Base-by-base conservation (phyloP, 1,140 invertebrate species). In the Cyphomyrmex costatus region DNA sequence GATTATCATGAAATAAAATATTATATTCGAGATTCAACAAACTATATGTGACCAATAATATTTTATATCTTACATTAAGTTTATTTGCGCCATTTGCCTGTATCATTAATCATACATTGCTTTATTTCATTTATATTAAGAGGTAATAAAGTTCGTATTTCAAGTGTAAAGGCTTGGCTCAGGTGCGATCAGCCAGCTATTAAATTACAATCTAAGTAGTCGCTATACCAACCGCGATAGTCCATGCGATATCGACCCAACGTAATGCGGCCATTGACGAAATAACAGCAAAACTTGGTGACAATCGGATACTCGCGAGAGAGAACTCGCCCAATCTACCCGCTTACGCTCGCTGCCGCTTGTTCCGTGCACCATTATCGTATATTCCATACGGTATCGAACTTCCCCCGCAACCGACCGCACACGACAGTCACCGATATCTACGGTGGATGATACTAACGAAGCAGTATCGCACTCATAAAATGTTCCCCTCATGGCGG, bases 271-370 rank as follows among this genome's bases (percentile, higher is more conserved):
- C 79, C 79, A 60, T 83, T 83, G 53, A 74, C 79, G 42, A 83
- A 83, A 83, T 74, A 74, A 73, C 68, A 83, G 68, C 77, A 82
- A 87, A 87, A 87, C 87, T 87, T 60, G 85, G 60, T 88, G 87
- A 87, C 85, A 83, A 87, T 87, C 87, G 71, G 42, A 70, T 66
- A 76, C 66, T 56, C 56, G n/a, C 85, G 27, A 78, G 46, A 82
- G 68, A 76, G 70, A 51, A 66, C 42, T 86, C 78, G 70, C 68
- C 46, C 86, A 88, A 88, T 88, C 63, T 66, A 42, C 56, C 46
- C 70, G 86, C 77, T 87, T 76, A 84, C 77, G 51, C 58, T 78
- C 51, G 68, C 36, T 61, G 51, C 66, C 53, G 53, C 87, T 87
- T 82, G 86, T 88, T 87, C 42, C 49, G 60, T 53, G 51, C 27